Percentiles rank a stretch among this genome's conserved stretches.
Evolutionary conservation across 2,888 invertebrate genomes (phyloP).

Genomic region (Sylvicola fuscatus): DNA sequence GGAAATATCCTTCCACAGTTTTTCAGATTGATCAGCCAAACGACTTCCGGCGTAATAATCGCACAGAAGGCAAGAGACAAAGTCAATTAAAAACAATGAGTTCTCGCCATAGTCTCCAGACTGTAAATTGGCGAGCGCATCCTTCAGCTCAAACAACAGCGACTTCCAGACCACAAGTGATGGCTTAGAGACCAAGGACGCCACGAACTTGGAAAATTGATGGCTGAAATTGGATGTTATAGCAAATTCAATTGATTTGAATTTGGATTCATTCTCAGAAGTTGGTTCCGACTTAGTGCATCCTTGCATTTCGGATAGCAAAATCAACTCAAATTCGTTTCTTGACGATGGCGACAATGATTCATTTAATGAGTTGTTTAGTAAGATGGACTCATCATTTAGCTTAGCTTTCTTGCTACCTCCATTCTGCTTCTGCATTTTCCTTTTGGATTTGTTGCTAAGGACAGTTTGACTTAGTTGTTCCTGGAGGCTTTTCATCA

Average conservation of each 20-base stretch:
- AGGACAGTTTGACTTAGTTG: conserved; percentile 11
- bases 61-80: conserved; percentile 16
- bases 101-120: conserved; percentile 11
- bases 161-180: conserved; percentile 22
- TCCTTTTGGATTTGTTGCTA: conserved; percentile 8
- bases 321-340: too few species aligned
- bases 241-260: conserved; percentile 10
- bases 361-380: background rate
- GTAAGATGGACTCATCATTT: conserved; percentile 3
- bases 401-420: background rate
- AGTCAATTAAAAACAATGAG: conserved; percentile 16
- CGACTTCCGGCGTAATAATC: conserved; percentile 19
- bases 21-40: conserved; percentile 19
- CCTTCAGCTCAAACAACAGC: conserved; percentile 14
- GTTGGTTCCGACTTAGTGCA: background rate
- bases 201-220: conserved; percentile 17
- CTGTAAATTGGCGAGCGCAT: conserved; percentile 1
- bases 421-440: conserved; percentile 5
- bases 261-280: conserved; percentile 2
- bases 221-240: conserved; percentile 19
- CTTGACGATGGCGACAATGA: too few species aligned
- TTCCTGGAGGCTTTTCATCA: conserved; percentile 15
- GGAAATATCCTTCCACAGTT: conserved; percentile 13
- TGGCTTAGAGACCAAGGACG: conserved; percentile 18
- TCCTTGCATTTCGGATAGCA: background rate